Base-by-base conservation (phyloP, 1,140 invertebrate genomes). In the Panagrolaimus sp. region DNA sequence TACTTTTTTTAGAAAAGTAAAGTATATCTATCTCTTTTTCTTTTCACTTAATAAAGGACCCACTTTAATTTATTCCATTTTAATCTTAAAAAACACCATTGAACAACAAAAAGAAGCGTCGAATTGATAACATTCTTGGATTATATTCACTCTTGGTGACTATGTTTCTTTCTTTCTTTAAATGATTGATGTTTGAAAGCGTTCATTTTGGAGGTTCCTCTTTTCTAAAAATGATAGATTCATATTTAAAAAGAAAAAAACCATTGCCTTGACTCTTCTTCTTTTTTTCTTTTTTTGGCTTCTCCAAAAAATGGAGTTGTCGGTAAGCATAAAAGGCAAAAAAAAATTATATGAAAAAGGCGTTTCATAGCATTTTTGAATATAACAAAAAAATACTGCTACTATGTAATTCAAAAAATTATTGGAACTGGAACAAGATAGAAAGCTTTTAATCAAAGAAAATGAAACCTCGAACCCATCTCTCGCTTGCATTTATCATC, bases 141-240 rank as follows among this genome's bases (percentile, higher is more conserved):
- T 57, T 57, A 57, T 57, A 25, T 57, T 57, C 51, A 25, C 51
- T 27, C 31, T 38, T 38, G 31, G 51, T 16, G 51, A 57, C 20
- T 57, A 57, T 57, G 31, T 38, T 38, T 38, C 31, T 38, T 38
- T 38, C 31, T 38, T 38, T 27, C 51, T 16, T 57, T 27, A 20
- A 57, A 57, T 57, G 51, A 57, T 57, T 57, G 51, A 57, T 57
- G 51, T 57, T 27, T 25, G 51, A 25, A 57, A 57, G 51, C 51
- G 51, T 27, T 57, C 27, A 38, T 27, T 27, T 57, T 57, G 51
- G 51, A 20, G 51, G 51, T 27, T 25, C 51, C 51, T 20, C 51
- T 27, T 16, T 25, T 57, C 9, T 57, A 25, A 20, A 16, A 57
- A 57, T 57, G 51, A 57, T 57, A 57, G 51, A 57, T 57, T 57